phyloP scores from a whole-genome alignment of 1,140 invertebrate species.

The Drosophila melanica region DNA sequence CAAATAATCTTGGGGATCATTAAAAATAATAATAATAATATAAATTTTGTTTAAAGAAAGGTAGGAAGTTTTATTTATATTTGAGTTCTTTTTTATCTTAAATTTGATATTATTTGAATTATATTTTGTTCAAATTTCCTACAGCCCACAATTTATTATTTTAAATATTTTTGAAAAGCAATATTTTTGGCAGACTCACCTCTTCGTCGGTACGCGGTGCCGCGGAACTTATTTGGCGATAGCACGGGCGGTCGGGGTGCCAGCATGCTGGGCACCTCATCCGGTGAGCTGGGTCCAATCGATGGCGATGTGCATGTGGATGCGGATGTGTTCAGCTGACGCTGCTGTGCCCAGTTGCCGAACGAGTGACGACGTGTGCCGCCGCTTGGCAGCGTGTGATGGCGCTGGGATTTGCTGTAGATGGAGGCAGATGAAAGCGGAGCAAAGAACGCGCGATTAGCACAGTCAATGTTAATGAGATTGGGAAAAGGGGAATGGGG shows the following conservation, averaged over 20 bases:
- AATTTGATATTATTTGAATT: too few species aligned
- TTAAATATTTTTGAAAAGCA: background rate
- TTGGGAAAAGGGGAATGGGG: background rate
- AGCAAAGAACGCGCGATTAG: constrained; percentile 66
- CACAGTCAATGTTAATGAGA: constrained; percentile 50
- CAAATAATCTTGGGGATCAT: too few species aligned
- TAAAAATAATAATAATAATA: too few species aligned
- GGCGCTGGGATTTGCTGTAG: constrained; percentile 70
- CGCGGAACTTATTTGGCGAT: constrained; percentile 79
- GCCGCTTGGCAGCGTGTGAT: constrained; percentile 76
- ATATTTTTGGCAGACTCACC: constrained; percentile 62
- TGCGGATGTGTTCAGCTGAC: constrained; percentile 56
- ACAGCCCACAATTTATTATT: background rate
- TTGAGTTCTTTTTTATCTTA: too few species aligned
- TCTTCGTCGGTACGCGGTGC: constrained; percentile 65
- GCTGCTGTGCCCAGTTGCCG: constrained; percentile 76
- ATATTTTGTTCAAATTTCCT: too few species aligned
- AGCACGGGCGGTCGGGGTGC: constrained; percentile 74
- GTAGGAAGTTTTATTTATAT: too few species aligned
- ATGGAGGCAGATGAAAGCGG: constrained; percentile 22
- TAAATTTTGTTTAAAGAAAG: too few species aligned
- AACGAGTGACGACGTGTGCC: constrained; percentile 79
- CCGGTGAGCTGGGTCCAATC: constrained; percentile 66
- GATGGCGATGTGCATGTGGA: constrained; percentile 51
- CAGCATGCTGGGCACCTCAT: constrained; percentile 83